These are phyloP conservation scores for Eleginops maclovinus DNA, from an alignment of 2,113 vertebrate genomes.

Conservation along the genomic window DNA sequence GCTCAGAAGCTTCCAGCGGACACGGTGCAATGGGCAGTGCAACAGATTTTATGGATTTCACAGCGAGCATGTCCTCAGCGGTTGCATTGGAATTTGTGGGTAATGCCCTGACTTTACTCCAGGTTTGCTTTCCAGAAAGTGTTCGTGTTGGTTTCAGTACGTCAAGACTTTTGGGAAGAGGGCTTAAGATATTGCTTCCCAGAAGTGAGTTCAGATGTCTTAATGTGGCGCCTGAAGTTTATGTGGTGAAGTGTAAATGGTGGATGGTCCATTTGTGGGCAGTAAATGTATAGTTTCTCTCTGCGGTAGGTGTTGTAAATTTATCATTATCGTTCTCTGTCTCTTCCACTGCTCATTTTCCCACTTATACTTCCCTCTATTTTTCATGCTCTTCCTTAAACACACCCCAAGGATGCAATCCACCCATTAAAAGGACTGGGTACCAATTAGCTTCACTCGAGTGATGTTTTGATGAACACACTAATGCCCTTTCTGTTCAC, in stretches of 20 bases:
- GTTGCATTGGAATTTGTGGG: constrained; percentile 29
- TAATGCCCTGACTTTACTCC: constrained; percentile 37
- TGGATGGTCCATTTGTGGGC: constrained; percentile 49
- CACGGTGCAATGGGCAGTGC: constrained; percentile 39
- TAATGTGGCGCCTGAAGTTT: constrained; percentile 54
- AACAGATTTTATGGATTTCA: constrained; percentile 56
- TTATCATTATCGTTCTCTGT: constrained; percentile 26
- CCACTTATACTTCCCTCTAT: not conserved
- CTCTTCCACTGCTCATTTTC: constrained; percentile 11
- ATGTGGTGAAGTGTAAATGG: constrained; percentile 50
- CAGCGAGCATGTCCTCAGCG: constrained; percentile 40
- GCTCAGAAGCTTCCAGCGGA: constrained; percentile 41
- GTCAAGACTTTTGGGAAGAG: constrained; percentile 57
- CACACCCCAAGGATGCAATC: constrained; percentile 18
- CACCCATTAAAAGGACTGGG: constrained; percentile 25
- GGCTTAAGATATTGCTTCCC: constrained; percentile 49
- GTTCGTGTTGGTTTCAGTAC: constrained; percentile 48
- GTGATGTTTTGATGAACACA: constrained; percentile 43
- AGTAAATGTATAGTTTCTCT: constrained; percentile 37
- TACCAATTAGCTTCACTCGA: constrained; percentile 36
- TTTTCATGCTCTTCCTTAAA: constrained; percentile 23
- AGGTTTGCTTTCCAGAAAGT: constrained; percentile 46
- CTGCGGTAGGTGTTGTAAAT: constrained; percentile 29
- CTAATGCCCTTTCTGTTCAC: constrained; percentile 33
- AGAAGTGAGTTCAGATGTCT: constrained; percentile 55